Evolutionary conservation across 2,797 vertebrate genomes (phyloP).

Genomic region (Adelosebastes latens): DNA sequence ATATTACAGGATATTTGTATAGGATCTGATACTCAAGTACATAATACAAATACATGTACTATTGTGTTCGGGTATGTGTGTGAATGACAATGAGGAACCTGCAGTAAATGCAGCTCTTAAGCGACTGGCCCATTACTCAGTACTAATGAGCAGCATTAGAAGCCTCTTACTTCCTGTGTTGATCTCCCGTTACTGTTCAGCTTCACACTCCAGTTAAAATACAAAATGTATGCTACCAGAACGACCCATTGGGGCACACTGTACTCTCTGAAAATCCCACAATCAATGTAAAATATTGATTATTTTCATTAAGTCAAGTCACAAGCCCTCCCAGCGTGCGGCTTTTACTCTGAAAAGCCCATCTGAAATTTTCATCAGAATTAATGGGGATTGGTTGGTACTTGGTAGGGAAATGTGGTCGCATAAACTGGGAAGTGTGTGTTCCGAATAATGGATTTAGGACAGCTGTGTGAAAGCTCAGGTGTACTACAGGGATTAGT

Average conservation of each 20-base stretch:
- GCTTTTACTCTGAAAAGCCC: slow-evolving; percentile 51
- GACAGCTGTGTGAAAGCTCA: slow-evolving; percentile 9
- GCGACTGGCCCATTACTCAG: slow-evolving; percentile 49
- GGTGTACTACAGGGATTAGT: slow-evolving; percentile 16
- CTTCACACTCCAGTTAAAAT: slow-evolving; percentile 31
- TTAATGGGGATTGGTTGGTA: slow-evolving; percentile 28
- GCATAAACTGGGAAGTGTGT: slow-evolving; percentile 4
- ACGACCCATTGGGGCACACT: slow-evolving; percentile 11
- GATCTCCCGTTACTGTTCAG: slow-evolving; percentile 43
- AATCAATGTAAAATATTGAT: slow-evolving; percentile 74
- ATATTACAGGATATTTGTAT: slow-evolving; percentile 13
- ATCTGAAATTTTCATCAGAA: slow-evolving; percentile 42
- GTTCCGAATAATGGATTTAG: slow-evolving; percentile 34
- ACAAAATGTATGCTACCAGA: slow-evolving; percentile 53
- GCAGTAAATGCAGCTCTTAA: slow-evolving; percentile 64
- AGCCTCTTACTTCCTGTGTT: slow-evolving; percentile 45
- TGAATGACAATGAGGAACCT: slow-evolving; percentile 27
- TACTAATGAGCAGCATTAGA: slow-evolving; percentile 65
- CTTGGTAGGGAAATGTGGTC: slow-evolving; percentile 14
- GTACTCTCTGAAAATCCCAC: slow-evolving; percentile 50
- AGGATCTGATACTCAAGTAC: not conserved
- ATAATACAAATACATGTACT: not conserved
- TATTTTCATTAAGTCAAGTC: slow-evolving; percentile 65
- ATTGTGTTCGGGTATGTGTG: not conserved
- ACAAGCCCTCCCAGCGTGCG: slow-evolving; percentile 13